Base-by-base conservation (phyloP, 2,113 vertebrate species). In the Eupsittula cactorum region DNA sequence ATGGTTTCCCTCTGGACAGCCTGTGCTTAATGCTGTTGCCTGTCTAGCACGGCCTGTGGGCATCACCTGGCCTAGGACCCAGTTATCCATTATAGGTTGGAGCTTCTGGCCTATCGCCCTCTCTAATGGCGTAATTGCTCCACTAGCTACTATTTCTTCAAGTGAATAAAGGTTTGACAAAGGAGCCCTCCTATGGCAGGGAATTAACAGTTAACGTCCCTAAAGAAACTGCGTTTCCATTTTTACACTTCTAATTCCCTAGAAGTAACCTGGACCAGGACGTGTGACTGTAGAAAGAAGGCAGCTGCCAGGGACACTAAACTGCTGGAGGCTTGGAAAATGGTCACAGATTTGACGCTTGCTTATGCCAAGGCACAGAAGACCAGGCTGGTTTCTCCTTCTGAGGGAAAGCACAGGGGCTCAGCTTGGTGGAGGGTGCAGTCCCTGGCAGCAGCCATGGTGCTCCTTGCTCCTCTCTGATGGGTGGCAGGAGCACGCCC, bases 101-200 rank as follows among this genome's bases (percentile, higher is more conserved):
- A 88, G 7, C 13, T 86, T 78, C 64, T 82, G 46, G 24, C 28
- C 59, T 11, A 9, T 5, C 49, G 65, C 42, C 44, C 24, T 74
- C 37, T 50, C 25, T n/a, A 53, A 59, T 13, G 27, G 63, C 9
- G 5, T 46, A 53, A 53, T 20, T 77, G 63, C 64, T 86, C 73
- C 55, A 37, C 8, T 55, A 50, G n/a, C 17, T 37, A 27, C 37
- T 47, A 11, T 67, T 92, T 86, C 37, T 81, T 55, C 41, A 78
- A 74, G 27, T 21, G 37, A 13, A 46, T 20, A 71, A 87, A 93
- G 46, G 31, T 75, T 74, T 83, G 76, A 59, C 64, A 68, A 92
- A 96, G 65, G 50, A 88, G 50, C 55, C 76, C 60, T 94, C 80
- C 73, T 91, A 83, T 68, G 94, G 65, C 60, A 83, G 68, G 71